Evolutionary conservation across 2,888 invertebrate genomes (phyloP), one percentile per base, ranked within the genome.

Genomic region (Drosophila algonquin): DNA sequence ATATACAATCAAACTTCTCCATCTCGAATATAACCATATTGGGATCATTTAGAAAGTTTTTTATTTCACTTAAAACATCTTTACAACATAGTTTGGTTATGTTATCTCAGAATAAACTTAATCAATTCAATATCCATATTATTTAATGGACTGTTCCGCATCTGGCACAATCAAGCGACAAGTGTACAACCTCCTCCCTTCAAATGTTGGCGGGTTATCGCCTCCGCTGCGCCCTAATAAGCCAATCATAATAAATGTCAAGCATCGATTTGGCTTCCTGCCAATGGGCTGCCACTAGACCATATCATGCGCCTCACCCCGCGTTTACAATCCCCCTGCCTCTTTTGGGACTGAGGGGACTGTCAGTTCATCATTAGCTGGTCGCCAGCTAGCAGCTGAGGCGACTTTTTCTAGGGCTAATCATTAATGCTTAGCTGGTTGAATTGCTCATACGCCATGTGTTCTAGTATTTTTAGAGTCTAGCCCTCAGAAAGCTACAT

Each of bases 241-340:
- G 85, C 79, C 86, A 80, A 85, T 85, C 85, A 85, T 86, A 88
- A 85, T 88, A 85, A 85, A 85, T 88, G 85, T 88, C 85, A 88
- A 83, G 85, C 87, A 79, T 67, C 64, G 67, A 76, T 67, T 84
- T 86, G 86, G 86, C 86, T 73, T 64, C 73, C 18, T 70, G 87
- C 86, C 86, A 86, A 74, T 76, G 67, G 52, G 8, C 24, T 24
- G 24, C 76, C 80, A 82, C 79, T 83, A 82, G 78, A 72, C 73
- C 73, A 54, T 72, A 57, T 72, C 48, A 35, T 40, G 44, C 14
- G 24, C 18, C n/a, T 3, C 40, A 18, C 6, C 24, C 47, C 35
- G n/a, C 46, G 40, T n/a, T n/a, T 44, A 18, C 47, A 58, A 32
- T n/a, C 44, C 54, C 44, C 44, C 30, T 10, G 32, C 30, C 53